Evolutionary conservation across 2,888 invertebrate genomes (phyloP), one percentile per base, ranked within the genome.

Genomic region (Cryptops parisi): DNA sequence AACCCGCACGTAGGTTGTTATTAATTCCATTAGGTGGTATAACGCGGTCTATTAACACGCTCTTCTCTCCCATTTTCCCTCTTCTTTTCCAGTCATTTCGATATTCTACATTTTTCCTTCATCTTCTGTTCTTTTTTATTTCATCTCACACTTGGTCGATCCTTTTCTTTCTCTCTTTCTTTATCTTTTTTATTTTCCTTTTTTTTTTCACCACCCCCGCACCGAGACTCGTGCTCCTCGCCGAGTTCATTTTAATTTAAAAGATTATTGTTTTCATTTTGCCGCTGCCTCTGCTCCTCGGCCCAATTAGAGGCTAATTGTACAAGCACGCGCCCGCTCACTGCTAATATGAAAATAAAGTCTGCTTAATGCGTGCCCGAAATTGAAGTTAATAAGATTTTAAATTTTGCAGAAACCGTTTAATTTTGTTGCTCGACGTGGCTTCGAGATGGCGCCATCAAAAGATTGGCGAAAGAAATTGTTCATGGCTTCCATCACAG

Each of bases 331-430:
- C 46, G 46, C 46, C 46, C 24, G 6, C 15, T 19, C 46, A 46
- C 6, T 24, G 9, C 23, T 46, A 46, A 46, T 46, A 46, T 46
- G 46, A 46, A 23, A 46, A 46, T 46, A 46, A 46, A 46, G 46
- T 46, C 46, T 46, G 22, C 5, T 23, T 46, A 46, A 46, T 46
- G 46, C 46, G 46, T 24, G 9, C 5, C n/a, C 22, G 22, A 46
- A 46, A 46, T 46, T 46, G 46, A 23, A 46, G 22, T 46, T 46
- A 46, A 46, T 46, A 46, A 46, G 46, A 46, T 46, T 46, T 19
- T 46, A 46, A 46, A 46, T 46, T 46, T 46, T 19, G 33, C 33
- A 33, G 9, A 33, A 15, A 33, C 33, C 15, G 33, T 33, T 33
- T 33, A 33, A 33, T 33, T 33, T 33, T 33, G 33, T 33, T 33